Conservation (phyloP, 2,888 invertebrate genomes). For the Anthophora plumipes region DNA sequence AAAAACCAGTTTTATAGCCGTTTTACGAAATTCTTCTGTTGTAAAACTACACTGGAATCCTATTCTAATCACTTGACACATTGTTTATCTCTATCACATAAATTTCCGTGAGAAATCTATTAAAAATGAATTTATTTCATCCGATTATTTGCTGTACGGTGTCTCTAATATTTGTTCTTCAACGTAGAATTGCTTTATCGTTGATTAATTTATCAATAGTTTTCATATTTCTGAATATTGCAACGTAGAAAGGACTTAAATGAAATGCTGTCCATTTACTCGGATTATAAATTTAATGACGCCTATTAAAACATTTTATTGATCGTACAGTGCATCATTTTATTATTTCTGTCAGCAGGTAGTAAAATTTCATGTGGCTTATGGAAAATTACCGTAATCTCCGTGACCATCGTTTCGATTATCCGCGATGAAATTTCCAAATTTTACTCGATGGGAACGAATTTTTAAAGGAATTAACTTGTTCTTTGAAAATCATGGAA, state of each 20-base stretch:
- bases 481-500: background rate
- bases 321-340: constrained; percentile 1
- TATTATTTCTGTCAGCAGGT: constrained; percentile 23
- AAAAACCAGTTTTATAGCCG: constrained; percentile 24
- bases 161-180: background rate
- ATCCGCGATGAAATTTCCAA: background rate
- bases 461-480: background rate
- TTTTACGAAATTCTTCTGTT: constrained; percentile 15
- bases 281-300: constrained; percentile 8
- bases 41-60: background rate
- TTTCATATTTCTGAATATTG: background rate
- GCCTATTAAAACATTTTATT: constrained; percentile 26
- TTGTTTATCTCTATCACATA: background rate
- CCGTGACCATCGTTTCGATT: background rate
- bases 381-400: constrained; percentile 18
- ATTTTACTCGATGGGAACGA: background rate
- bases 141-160: background rate
- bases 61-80: background rate
- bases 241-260: background rate
- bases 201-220: background rate
- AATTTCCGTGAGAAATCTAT: background rate
- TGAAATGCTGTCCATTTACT: background rate
- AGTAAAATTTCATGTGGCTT: constrained; percentile 17
- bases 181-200: background rate
- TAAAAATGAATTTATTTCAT: background rate